Conservation (phyloP, 2,888 invertebrate genomes). For the Standfussiana lucernea region DNA sequence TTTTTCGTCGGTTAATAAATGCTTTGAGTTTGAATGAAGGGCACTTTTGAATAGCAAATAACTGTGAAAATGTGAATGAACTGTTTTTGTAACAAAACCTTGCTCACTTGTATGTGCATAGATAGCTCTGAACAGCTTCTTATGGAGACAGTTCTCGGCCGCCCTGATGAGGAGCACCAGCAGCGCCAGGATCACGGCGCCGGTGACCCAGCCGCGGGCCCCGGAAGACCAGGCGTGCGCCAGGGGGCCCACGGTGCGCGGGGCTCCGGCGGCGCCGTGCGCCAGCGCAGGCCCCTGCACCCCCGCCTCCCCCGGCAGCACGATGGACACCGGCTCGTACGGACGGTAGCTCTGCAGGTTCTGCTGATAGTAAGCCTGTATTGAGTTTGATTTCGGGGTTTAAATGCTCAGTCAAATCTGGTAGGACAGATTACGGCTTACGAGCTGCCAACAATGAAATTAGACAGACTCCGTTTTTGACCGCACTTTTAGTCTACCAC, state of each 20-base stretch:
- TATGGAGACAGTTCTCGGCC: conserved; percentile 78
- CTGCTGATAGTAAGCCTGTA: conserved; percentile 33
- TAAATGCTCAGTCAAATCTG: background rate
- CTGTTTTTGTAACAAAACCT: background rate
- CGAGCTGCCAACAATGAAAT: background rate
- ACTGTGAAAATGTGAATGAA: no score
- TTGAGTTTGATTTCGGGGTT: conserved; percentile 22
- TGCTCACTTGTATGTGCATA: conserved; percentile 69
- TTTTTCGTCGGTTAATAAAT: no score
- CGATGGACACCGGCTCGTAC: conserved; percentile 59
- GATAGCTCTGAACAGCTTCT: conserved; percentile 67
- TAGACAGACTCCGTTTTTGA: background rate
- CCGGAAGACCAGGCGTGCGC: conserved; percentile 30
- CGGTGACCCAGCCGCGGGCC: conserved; percentile 76
- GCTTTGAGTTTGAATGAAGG: no score
- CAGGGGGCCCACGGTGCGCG: background rate
- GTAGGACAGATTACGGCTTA: background rate
- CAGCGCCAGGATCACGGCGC: conserved; percentile 76
- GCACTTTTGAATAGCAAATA: no score
- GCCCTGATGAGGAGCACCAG: conserved; percentile 76
- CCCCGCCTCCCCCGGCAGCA: conserved; percentile 31
- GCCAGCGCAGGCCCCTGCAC: background rate
- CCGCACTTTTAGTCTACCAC: background rate
- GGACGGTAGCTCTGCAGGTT: conserved; percentile 47
- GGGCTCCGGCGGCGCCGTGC: conserved; percentile 15